phyloP scores from a whole-genome alignment of 2,113 vertebrate species.

The Phyllopteryx taeniolatus region DNA sequence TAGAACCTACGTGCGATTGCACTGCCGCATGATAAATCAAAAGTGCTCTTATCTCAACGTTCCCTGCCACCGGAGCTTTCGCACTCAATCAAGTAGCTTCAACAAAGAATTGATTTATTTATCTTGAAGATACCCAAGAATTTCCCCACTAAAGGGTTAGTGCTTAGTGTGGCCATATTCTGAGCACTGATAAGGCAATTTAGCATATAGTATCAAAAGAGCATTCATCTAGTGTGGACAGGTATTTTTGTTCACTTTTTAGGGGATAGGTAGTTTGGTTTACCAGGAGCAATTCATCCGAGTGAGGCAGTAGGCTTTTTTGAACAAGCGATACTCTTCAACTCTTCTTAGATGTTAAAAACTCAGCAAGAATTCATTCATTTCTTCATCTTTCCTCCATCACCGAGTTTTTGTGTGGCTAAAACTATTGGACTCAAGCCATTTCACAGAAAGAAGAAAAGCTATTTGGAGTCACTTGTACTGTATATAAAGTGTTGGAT shows the following conservation, averaged over 20 bases:
- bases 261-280: neutral
- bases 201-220: neutral
- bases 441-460: neutral
- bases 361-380: conserved; percentile 1
- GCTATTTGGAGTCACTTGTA: neutral
- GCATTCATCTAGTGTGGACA: neutral
- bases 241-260: neutral
- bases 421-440: too few relatives aligned
- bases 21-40: conserved; percentile 44
- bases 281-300: conserved; percentile 5
- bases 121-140: neutral
- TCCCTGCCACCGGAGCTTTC: conserved; percentile 5
- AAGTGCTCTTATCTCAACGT: conserved; percentile 24
- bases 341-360: neutral
- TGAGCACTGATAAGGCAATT: neutral
- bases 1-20: conserved; percentile 35
- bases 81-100: conserved; percentile 1
- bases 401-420: neutral
- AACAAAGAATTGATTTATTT: conserved; percentile 16
- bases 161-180: neutral
- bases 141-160: neutral
- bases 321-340: neutral
- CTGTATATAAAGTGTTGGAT: too few relatives aligned
- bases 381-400: neutral
- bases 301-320: conserved; percentile 11